These are phyloP conservation scores for Theristicus caerulescens DNA, from an alignment of 2,113 vertebrate genomes.

Conservation along the genomic window DNA sequence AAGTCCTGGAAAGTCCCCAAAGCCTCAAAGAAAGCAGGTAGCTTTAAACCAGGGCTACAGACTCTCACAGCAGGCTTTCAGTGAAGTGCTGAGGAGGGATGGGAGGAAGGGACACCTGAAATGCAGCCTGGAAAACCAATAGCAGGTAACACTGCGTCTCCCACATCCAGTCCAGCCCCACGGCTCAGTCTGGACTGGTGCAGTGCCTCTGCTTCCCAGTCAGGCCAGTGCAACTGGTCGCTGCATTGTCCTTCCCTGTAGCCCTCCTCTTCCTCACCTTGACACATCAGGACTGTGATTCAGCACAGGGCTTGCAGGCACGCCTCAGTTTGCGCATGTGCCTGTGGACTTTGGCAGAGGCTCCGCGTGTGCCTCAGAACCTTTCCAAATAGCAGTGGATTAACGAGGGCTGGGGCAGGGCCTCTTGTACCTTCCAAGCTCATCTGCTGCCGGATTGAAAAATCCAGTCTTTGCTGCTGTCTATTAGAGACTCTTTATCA, in stretches of 20 bases:
- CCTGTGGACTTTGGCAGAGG: not conserved
- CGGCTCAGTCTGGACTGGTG: not conserved
- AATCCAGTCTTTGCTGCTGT: not conserved
- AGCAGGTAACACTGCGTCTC: accelerated
- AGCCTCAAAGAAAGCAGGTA: not conserved
- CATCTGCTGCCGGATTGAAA: not conserved
- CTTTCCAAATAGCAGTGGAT: not conserved
- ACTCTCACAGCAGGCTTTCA: not conserved
- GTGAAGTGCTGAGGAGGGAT: not conserved
- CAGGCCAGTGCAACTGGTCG: not conserved
- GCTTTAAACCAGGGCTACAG: not conserved
- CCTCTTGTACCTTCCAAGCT: not conserved
- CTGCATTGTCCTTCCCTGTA: not conserved
- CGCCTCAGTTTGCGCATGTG: accelerated
- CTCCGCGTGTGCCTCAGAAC: not conserved
- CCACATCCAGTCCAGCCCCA: not conserved
- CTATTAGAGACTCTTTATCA: not conserved
- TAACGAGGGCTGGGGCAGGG: not conserved
- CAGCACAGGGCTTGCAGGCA: not conserved
- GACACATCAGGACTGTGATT: not conserved
- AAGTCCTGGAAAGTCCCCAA: not conserved
- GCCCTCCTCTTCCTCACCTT: not conserved
- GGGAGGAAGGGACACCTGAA: not conserved
- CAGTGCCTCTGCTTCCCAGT: not conserved
- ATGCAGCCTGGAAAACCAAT: not conserved